Percentiles rank a stretch among this genome's conserved stretches.
phyloP scores from a whole-genome alignment of 2,113 vertebrate species.

The Scytalopus superciliaris region DNA sequence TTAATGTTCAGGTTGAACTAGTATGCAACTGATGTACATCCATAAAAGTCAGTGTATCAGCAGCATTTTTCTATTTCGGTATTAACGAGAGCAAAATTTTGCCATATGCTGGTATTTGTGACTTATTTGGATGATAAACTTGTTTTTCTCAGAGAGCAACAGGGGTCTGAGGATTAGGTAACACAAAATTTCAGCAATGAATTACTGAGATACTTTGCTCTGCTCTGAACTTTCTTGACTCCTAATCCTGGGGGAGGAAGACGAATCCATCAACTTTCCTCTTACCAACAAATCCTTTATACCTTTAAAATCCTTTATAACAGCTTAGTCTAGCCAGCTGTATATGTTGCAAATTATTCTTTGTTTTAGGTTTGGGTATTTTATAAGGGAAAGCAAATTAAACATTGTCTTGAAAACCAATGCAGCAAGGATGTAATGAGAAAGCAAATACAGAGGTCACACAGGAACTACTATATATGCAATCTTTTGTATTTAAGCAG shows the following conservation, averaged over 20 bases:
- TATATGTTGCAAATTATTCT: background rate
- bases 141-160: background rate
- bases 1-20: background rate
- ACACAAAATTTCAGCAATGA: background rate
- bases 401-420: background rate
- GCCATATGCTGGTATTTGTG: background rate
- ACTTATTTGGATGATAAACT: background rate
- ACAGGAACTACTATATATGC: background rate
- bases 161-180: background rate
- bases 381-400: background rate
- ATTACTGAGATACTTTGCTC: background rate
- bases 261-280: background rate
- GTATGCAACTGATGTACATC: background rate
- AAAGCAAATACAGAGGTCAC: background rate
- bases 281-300: background rate
- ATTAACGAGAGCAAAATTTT: background rate
- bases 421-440: background rate
- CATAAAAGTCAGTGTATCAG: too few relatives aligned
- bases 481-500: background rate
- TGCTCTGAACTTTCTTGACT: background rate
- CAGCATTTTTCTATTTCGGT: background rate
- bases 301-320: background rate
- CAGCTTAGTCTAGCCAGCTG: background rate
- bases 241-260: background rate
- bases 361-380: rapidly evolving